These are phyloP conservation scores for Vipera latastei DNA, from an alignment of 2,797 vertebrate genomes.

Conservation along the genomic window DNA sequence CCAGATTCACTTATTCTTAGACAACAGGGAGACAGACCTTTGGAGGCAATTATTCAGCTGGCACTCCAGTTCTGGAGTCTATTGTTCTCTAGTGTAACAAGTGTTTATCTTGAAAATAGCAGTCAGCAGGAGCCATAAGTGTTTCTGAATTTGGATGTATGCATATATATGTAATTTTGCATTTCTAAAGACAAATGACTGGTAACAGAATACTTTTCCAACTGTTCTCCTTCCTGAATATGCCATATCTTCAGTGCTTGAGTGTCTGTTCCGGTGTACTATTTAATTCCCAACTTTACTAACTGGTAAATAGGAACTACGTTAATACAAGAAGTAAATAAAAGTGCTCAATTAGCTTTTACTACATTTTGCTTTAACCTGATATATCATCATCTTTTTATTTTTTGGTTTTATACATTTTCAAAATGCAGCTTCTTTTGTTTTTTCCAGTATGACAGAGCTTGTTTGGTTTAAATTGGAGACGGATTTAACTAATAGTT, in stretches of 20 bases:
- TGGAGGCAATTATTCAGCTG: neutral
- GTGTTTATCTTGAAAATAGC: neutral
- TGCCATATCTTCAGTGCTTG: neutral
- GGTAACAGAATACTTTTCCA: neutral
- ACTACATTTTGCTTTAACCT: neutral
- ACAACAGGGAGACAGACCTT: neutral
- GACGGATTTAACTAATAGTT: neutral
- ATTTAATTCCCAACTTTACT: neutral
- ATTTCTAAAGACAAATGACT: neutral
- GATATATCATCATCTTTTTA: neutral
- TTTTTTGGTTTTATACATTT: neutral
- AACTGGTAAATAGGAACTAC: neutral
- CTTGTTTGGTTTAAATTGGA: neutral
- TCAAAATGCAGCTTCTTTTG: neutral
- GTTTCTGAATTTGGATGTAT: neutral
- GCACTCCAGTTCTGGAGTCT: neutral
- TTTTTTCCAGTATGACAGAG: neutral
- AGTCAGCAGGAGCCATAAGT: neutral
- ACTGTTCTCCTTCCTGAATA: neutral
- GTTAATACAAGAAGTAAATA: neutral
- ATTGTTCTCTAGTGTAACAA: neutral
- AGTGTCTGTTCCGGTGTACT: neutral
- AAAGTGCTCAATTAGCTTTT: neutral
- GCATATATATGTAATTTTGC: neutral
- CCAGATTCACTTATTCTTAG: neutral